These are phyloP conservation scores for Drosophila erecta DNA, from an alignment of 1,140 invertebrate species.

Conservation along the genomic window DNA sequence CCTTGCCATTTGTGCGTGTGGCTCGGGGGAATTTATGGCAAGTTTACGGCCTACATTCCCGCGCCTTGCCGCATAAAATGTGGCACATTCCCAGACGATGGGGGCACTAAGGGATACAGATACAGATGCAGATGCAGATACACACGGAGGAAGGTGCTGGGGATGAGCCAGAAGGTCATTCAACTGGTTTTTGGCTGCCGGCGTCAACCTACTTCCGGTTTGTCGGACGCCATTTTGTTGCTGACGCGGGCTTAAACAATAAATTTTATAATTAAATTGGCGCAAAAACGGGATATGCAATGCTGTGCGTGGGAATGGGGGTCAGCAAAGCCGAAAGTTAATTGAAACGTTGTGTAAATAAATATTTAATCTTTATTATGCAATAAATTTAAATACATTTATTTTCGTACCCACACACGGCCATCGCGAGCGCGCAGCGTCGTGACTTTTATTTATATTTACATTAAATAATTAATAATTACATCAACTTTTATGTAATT, in stretches of 20 bases:
- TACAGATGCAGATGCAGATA: too few species aligned
- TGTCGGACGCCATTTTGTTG: conserved; percentile 70
- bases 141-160: background rate
- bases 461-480: conserved; percentile 82
- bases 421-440: conserved; percentile 10
- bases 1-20: conserved; percentile 55
- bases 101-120: conserved; percentile 1
- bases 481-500: conserved; percentile 79
- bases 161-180: conserved; percentile 53
- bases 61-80: conserved; percentile 68
- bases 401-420: conserved; percentile 40
- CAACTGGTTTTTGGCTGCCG: conserved; percentile 65
- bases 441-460: conserved; percentile 65
- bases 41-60: conserved; percentile 65
- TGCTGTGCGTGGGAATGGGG: conserved; percentile 5
- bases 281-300: conserved; percentile 51
- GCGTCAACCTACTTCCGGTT: conserved; percentile 71
- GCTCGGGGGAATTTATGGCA: conserved; percentile 71
- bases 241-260: conserved; percentile 69
- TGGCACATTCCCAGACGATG: conserved; percentile 68
- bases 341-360: conserved; percentile 84
- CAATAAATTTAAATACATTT: conserved; percentile 84
- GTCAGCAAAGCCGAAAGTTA: conserved; percentile 75
- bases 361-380: conserved; percentile 84
- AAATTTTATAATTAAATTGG: conserved; percentile 81